Evolutionary conservation across 2,888 invertebrate species (phyloP).

Genomic region (Blomia tropicalis): DNA sequence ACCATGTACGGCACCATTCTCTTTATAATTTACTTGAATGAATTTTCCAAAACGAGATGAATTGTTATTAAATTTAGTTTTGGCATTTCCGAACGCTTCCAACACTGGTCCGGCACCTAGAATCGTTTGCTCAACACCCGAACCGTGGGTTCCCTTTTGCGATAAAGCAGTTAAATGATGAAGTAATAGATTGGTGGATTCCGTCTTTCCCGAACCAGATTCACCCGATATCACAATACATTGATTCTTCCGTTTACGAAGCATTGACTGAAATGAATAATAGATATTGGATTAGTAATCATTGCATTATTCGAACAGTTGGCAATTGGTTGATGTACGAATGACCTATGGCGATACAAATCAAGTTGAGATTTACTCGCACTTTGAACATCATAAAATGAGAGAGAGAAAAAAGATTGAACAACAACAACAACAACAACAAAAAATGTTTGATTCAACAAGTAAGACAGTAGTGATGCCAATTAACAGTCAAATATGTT

Average conservation of each 20-base stretch:
- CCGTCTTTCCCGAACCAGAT: constrained; percentile 89
- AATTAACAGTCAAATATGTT: no score
- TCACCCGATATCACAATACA: constrained; percentile 91
- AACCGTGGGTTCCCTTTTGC: constrained; percentile 81
- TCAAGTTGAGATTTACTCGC: no score
- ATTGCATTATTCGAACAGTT: not conserved
- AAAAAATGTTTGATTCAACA: no score
- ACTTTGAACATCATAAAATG: no score
- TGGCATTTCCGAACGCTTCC: constrained; percentile 96
- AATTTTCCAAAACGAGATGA: constrained; percentile 94
- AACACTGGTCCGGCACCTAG: constrained; percentile 86
- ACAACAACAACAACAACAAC: no score
- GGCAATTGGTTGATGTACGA: not conserved
- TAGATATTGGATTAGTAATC: not conserved
- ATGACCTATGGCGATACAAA: no score
- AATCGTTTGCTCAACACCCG: constrained; percentile 91
- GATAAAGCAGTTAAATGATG: constrained; percentile 86
- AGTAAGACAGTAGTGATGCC: no score
- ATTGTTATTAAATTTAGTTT: constrained; percentile 92
- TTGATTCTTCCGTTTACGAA: constrained; percentile 71
- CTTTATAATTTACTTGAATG: constrained; percentile 91
- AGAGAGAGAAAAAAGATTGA: no score
- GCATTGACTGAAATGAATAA: constrained; percentile 49
- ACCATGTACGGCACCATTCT: constrained; percentile 95
- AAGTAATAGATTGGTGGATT: constrained; percentile 82